A percentile compares a stretch with the other conserved stretches of the same genome.
Conservation (phyloP, 2,888 invertebrate species). For the Tholera decimalis region DNA sequence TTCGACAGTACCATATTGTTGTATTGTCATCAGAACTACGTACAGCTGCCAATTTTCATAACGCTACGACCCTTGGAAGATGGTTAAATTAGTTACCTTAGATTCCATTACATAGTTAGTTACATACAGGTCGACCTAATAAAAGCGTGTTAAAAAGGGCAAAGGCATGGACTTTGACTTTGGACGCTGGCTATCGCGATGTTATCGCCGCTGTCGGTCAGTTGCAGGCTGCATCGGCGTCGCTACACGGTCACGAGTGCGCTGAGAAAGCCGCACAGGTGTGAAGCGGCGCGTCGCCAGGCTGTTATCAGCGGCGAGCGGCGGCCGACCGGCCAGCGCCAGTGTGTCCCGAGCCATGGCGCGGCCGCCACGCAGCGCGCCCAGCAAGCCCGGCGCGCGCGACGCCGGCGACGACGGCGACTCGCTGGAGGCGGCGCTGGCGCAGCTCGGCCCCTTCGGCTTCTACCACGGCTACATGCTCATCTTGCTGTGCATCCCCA, state of each 20-base stretch:
- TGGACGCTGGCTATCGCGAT: background rate
- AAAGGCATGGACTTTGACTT: too few species aligned
- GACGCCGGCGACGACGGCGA: conserved; percentile 53
- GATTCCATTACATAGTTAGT: too few species aligned
- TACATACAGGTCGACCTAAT: too few species aligned
- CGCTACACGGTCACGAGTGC: conserved; percentile 3
- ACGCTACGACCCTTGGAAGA: too few species aligned
- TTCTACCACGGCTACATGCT: conserved; percentile 84
- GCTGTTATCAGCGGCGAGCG: conserved; percentile 31
- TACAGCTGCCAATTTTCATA: too few species aligned
- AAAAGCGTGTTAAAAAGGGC: too few species aligned
- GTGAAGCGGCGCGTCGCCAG: conserved; percentile 12
- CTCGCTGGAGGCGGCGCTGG: conserved; percentile 80
- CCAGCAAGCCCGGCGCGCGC: conserved; percentile 3
- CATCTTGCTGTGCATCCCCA: conserved; percentile 85
- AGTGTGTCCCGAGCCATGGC: conserved; percentile 13
- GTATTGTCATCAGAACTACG: too few species aligned
- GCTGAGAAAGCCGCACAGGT: background rate
- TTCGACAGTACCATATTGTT: too few species aligned
- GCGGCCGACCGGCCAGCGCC: background rate
- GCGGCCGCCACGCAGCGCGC: conserved; percentile 18
- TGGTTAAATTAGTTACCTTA: too few species aligned
- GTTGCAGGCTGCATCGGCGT: conserved; percentile 20
- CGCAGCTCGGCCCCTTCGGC: conserved; percentile 85
- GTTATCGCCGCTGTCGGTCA: background rate